These are phyloP conservation scores for Rhopalosiphum maidis DNA, from an alignment of 1,140 invertebrate genomes.

Conservation along the genomic window DNA sequence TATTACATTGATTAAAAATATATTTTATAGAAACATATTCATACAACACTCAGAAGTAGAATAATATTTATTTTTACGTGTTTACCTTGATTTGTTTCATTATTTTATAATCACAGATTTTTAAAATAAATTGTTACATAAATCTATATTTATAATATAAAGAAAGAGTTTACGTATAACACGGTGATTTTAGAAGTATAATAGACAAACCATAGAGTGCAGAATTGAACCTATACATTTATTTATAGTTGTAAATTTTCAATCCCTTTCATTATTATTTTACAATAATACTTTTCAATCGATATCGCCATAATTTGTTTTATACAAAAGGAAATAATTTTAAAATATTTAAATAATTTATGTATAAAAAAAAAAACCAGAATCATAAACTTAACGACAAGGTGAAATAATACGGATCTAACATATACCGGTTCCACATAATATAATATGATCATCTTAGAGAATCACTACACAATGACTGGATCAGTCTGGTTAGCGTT, in stretches of 20 bases:
- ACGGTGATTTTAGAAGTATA: background rate
- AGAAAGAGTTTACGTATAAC: background rate
- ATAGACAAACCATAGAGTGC: background rate
- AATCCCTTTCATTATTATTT: background rate
- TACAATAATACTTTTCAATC: background rate
- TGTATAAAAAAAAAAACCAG: background rate
- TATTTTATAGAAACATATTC: background rate
- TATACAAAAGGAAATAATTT: background rate
- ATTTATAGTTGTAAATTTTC: background rate
- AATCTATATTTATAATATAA: background rate
- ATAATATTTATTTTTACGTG: background rate
- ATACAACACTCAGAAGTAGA: background rate
- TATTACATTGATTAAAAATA: background rate
- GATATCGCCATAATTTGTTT: background rate
- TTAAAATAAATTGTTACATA: no score
- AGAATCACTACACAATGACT: background rate
- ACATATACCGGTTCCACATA: background rate
- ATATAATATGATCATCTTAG: background rate
- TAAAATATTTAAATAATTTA: conserved; percentile 6
- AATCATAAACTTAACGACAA: background rate
- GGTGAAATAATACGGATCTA: background rate
- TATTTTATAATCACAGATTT: background rate
- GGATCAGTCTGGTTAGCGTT: background rate
- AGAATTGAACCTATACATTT: background rate
- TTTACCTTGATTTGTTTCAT: background rate